Conservation (phyloP, 2,888 invertebrate genomes). For the Bimastos eiseni region DNA sequence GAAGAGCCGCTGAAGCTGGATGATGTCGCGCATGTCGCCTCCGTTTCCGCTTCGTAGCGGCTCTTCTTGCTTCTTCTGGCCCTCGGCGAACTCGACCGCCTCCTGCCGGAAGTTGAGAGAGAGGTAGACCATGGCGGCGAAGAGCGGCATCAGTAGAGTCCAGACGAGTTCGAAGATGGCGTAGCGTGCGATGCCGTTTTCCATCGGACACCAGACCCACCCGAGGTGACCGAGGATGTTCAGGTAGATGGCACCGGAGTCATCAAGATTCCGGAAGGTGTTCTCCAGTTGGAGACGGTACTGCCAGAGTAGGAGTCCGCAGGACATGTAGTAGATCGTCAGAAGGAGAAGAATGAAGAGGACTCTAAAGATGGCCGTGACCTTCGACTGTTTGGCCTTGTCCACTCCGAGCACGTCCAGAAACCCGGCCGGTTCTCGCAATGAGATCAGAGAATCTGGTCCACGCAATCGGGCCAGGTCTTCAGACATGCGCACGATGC, state of each 20-base stretch:
- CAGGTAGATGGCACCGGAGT: conserved; percentile 25
- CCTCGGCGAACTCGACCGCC: not conserved
- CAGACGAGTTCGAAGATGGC: conserved; percentile 33
- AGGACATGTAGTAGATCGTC: conserved; percentile 23
- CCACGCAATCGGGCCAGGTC: conserved; percentile 16
- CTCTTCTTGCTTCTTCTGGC: not conserved
- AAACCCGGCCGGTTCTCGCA: conserved; percentile 28
- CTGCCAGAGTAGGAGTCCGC: conserved; percentile 26
- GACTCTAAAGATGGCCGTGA: not conserved
- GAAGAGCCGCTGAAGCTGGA: not conserved
- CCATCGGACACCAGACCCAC: conserved; percentile 25
- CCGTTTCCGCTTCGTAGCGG: not conserved
- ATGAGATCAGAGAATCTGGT: conserved; percentile 28
- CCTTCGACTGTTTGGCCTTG: conserved; percentile 28
- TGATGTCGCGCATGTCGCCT: not conserved
- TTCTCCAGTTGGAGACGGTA: conserved; percentile 24
- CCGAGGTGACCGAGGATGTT: conserved; percentile 35
- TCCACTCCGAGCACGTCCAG: conserved; percentile 35
- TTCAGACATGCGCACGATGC: conserved; percentile 29
- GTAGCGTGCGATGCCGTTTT: conserved; percentile 8
- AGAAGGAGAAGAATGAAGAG: conserved; percentile 8
- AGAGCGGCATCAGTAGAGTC: conserved; percentile 28
- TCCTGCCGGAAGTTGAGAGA: conserved; percentile 17
- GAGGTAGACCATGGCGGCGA: conserved; percentile 26
- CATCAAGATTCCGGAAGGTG: not conserved